phyloP scores from a whole-genome alignment of 2,888 invertebrate genomes.

The Siphlonurus alternatus region DNA sequence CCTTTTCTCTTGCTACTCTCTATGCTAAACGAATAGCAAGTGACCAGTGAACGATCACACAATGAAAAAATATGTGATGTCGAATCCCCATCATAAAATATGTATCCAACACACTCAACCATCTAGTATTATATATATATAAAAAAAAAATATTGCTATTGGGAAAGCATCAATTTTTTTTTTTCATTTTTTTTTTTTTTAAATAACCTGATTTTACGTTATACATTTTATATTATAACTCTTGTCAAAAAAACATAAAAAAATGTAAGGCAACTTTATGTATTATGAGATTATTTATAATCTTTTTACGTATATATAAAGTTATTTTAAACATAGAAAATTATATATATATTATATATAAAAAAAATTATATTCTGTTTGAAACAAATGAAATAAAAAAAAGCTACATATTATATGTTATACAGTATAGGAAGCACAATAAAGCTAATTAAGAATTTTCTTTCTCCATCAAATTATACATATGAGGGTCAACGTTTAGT shows the following conservation, averaged over 20 bases:
- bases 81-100: neutral
- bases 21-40: neutral
- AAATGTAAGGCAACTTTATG: neutral
- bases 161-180: neutral
- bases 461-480: neutral
- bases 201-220: neutral
- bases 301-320: neutral
- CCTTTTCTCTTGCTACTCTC: neutral
- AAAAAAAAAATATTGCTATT: neutral
- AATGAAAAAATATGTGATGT: conserved; percentile 3
- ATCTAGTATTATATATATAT: neutral
- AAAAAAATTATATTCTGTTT: neutral
- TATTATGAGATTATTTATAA: neutral
- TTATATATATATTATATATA: neutral
- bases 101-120: neutral
- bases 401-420: too few species aligned
- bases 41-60: neutral
- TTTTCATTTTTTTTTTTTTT: too few species aligned
- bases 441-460: neutral
- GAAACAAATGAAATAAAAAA: neutral
- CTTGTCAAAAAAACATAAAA: neutral
- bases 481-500: neutral
- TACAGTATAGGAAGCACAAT: too few species aligned
- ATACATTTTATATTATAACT: neutral
- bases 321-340: neutral